Base-by-base conservation (phyloP, 2,797 vertebrate species). In the Spinus pinus region DNA sequence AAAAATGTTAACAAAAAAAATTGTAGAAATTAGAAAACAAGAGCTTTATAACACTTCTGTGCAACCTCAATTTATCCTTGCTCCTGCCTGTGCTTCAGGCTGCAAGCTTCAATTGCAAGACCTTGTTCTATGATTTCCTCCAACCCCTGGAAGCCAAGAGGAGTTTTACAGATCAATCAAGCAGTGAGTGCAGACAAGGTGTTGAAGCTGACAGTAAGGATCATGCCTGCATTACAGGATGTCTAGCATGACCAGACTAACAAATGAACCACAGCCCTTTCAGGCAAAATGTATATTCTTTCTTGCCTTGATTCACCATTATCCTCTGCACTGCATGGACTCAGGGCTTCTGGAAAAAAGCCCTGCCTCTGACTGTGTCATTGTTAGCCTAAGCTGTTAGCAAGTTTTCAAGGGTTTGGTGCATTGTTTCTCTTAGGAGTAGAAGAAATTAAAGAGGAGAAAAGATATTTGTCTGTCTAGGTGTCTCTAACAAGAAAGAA, bases 261-360 rank as follows among this genome's bases (percentile, higher is more conserved):
- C 0, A 1, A 81, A 89, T 70, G 41, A 90, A 80, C 39, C 47
- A 41, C 42, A 62, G 2, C 10, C 6, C 19, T 66, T 65, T 73
- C 65, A 86, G 25, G 23, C 12, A 80, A 85, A 56, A 62, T 31
- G 13, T 53, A 39, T 39, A n/a, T 78, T 65, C 37, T 79, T 91
- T 82, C 71, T 53, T 82, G 12, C 44, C 71, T 92, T 95, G 89
- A 93, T 94, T 92, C 56, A 46, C 88, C 80, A 89, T 91, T 95
- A 89, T 94, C 66, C 62, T 77, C 71, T 60, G 27, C 81, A 49
- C 79, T n/a, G 27, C 94, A 82, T 49, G 86, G 82, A 80, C 60
- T 54, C 44, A 7, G 30, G 15, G 12, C 24, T 46, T 53, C 64
- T 70, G 44, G 44, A 28, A 66, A 61, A 78, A 83, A 49, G 0